phyloP scores from a whole-genome alignment of 2,113 vertebrate genomes.

The Chloroceryle aenea region DNA sequence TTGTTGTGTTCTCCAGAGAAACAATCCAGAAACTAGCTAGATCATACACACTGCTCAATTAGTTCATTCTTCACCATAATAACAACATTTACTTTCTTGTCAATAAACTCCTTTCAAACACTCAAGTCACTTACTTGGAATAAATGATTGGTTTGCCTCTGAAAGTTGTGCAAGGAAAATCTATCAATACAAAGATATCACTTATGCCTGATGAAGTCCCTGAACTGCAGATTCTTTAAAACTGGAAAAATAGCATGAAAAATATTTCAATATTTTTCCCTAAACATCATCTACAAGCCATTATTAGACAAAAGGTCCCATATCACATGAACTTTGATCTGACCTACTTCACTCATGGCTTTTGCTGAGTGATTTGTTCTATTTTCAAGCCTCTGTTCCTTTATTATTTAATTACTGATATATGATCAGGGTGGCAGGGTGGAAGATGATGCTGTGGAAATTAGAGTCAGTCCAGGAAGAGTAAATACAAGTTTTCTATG shows the following conservation, averaged over 20 bases:
- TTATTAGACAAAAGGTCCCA: not conserved
- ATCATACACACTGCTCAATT: not conserved
- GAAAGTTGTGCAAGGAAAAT: not conserved
- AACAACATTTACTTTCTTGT: not conserved
- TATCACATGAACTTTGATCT: not conserved
- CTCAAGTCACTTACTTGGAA: not conserved
- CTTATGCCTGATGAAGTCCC: not conserved
- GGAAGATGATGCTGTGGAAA: not conserved
- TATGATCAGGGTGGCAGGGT: fast-evolving
- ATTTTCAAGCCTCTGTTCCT: not conserved
- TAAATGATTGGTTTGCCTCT: not conserved
- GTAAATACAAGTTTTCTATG: not conserved
- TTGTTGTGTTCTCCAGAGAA: not conserved
- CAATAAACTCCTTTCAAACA: not conserved
- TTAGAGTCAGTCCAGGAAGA: not conserved
- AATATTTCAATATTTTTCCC: not conserved
- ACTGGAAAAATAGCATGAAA: not conserved
- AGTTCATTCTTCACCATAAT: not conserved
- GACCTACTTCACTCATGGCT: not conserved
- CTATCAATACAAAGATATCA: not conserved
- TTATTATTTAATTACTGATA: not conserved
- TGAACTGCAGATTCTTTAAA: not conserved
- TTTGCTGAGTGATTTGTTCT: not conserved
- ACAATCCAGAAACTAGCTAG: not conserved
- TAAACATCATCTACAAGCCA: not conserved